A percentile compares a stretch with the other conserved stretches of the same genome.
Conservation (phyloP, 1,140 invertebrate genomes). For the Sitophilus oryzae region DNA sequence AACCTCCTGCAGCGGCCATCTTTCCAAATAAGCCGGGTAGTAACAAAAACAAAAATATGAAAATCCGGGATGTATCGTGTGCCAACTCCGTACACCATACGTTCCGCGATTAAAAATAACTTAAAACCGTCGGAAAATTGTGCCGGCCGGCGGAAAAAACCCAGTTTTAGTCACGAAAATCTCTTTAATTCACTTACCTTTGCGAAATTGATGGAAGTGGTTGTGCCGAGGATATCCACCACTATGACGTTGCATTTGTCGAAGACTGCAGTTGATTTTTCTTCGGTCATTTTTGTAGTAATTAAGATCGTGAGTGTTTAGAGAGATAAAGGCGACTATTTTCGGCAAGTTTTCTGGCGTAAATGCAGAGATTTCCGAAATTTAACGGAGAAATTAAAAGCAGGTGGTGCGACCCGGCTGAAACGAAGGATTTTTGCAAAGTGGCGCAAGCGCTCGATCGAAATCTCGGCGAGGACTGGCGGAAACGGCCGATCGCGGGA, state of each 20-base stretch:
- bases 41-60: too few relatives aligned
- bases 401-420: conserved; percentile 11
- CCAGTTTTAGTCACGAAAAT: background rate
- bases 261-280: conserved; percentile 22
- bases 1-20: too few relatives aligned
- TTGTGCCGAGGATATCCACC: conserved; percentile 77
- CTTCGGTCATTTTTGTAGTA: conserved; percentile 28
- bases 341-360: conserved; percentile 4
- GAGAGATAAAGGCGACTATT: conserved; percentile 7
- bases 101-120: too few relatives aligned
- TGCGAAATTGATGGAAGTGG: conserved; percentile 70
- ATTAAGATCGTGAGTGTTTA: background rate
- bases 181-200: conserved; percentile 50
- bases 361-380: conserved; percentile 18
- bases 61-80: too few relatives aligned
- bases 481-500: background rate
- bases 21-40: too few relatives aligned
- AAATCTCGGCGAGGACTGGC: conserved; percentile 5
- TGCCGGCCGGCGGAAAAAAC: too few relatives aligned
- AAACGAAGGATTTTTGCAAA: conserved; percentile 20
- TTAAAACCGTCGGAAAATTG: too few relatives aligned
- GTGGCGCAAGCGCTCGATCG: conserved; percentile 11
- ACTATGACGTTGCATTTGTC: conserved; percentile 49
- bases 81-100: too few relatives aligned
- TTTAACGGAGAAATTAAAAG: conserved; percentile 14